Conservation (phyloP, 2,888 invertebrate species). For the Ashinkailepas kermadecensis region DNA sequence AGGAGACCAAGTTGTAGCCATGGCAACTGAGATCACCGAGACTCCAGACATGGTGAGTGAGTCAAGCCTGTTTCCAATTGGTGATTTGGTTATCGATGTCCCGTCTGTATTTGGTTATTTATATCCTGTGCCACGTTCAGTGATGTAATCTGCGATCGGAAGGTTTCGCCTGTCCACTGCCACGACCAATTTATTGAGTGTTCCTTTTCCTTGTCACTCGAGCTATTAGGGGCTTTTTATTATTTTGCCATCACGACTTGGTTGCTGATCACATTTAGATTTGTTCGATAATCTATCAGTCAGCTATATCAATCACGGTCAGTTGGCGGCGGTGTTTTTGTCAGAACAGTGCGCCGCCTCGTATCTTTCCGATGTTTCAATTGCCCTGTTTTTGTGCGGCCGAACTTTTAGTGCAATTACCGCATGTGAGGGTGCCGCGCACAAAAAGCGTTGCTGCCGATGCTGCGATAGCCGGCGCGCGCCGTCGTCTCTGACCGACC, state of each 20-base stretch:
- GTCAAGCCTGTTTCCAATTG: neutral
- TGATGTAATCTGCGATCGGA: neutral
- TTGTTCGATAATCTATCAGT: constrained; percentile 21
- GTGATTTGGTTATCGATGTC: neutral
- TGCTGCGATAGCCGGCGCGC: constrained; percentile 5
- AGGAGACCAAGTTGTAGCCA: constrained; percentile 7
- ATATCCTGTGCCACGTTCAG: neutral
- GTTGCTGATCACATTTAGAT: constrained; percentile 13
- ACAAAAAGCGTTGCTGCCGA: neutral
- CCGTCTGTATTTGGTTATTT: neutral
- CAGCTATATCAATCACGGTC: constrained; percentile 2
- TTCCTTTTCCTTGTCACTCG: constrained; percentile 19
- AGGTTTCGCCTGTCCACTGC: neutral
- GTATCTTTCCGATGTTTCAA: constrained; percentile 20
- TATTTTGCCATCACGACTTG: constrained; percentile 14
- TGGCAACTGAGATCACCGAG: constrained; percentile 14
- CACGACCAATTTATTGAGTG: constrained; percentile 10
- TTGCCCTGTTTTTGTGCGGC: constrained; percentile 4
- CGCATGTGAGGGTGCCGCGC: constrained; percentile 17
- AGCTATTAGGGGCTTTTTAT: constrained; percentile 20
- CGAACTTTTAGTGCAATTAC: constrained; percentile 21
- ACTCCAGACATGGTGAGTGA: constrained; percentile 14
- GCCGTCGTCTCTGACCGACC: neutral
- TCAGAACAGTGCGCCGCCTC: neutral
- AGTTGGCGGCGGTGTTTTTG: neutral